phyloP scores from a whole-genome alignment of 2,888 invertebrate genomes.

The Nemurella pictetii region DNA sequence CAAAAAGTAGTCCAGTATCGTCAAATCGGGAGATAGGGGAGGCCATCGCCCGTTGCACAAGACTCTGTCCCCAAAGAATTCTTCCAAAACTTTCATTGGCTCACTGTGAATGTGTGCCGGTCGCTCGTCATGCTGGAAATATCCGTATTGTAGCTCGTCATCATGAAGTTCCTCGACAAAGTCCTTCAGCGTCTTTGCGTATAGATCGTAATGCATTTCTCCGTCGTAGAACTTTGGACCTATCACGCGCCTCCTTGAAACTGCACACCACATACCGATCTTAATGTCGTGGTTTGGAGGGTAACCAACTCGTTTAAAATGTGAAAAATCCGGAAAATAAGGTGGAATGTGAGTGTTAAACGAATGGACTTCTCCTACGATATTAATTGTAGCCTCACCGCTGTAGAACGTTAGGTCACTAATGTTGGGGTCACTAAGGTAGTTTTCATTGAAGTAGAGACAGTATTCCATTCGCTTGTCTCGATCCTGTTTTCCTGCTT shows the following conservation, averaged over 20 bases:
- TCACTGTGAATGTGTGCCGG: neutral
- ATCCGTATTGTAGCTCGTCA: slow-evolving; percentile 23
- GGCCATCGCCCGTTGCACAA: slow-evolving; percentile 19
- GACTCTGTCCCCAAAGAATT: slow-evolving; percentile 3
- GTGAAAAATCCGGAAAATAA: neutral
- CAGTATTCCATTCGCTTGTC: slow-evolving; percentile 19
- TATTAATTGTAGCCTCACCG: slow-evolving; percentile 4
- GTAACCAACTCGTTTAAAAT: neutral
- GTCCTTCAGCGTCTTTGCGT: neutral
- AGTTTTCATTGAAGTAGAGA: slow-evolving; percentile 21
- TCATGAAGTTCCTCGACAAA: slow-evolving; percentile 17
- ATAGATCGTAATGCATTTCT: neutral
- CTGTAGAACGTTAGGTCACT: slow-evolving; percentile 16
- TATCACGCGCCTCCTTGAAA: slow-evolving; percentile 8
- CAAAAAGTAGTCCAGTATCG: slow-evolving; percentile 3
- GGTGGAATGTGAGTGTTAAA: neutral
- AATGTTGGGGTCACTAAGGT: slow-evolving; percentile 6
- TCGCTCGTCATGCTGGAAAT: slow-evolving; percentile 21
- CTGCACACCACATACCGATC: slow-evolving; percentile 20
- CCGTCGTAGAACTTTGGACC: neutral
- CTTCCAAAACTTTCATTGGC: neutral
- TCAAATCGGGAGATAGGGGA: slow-evolving; percentile 9
- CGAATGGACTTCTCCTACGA: slow-evolving; percentile 1
- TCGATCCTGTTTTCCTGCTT: slow-evolving; percentile 3
- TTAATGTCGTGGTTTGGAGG: neutral